Evolutionary conservation across 2,888 invertebrate species (phyloP).

Genomic region (Caenorhabditis sp.): DNA sequence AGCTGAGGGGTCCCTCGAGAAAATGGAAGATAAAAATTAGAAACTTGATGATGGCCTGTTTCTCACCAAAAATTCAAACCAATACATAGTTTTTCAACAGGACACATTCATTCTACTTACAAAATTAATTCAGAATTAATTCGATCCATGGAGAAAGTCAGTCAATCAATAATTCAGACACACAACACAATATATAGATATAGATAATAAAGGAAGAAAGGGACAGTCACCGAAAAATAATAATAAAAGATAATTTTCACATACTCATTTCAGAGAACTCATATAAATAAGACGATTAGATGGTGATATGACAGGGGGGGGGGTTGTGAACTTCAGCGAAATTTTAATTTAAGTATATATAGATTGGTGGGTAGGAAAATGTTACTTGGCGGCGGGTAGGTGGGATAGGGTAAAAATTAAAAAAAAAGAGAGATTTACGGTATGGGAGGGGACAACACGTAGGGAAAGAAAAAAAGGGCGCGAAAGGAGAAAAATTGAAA

Average conservation of each 20-base stretch:
- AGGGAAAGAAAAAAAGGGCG: not conserved
- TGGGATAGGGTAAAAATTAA: not conserved
- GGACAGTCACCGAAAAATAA: not conserved
- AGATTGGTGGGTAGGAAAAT: slow-evolving; percentile 12
- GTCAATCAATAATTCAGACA: not conserved
- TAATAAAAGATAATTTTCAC: too few species aligned
- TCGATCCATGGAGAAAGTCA: not conserved
- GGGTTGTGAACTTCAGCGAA: not conserved
- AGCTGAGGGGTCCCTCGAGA: too few species aligned
- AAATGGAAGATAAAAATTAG: too few species aligned
- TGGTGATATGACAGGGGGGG: not conserved
- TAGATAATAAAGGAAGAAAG: too few species aligned
- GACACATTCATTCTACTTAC: not conserved
- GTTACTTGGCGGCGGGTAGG: slow-evolving; percentile 1
- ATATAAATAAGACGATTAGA: not conserved
- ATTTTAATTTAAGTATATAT: not conserved
- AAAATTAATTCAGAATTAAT: not conserved
- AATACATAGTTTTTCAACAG: not conserved
- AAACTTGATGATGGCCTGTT: too few species aligned
- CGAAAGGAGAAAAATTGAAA: slow-evolving; percentile 13
- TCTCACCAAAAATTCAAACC: too few species aligned
- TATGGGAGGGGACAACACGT: slow-evolving; percentile 4
- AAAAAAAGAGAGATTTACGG: slow-evolving; percentile 3
- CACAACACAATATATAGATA: not conserved
- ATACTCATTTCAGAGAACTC: too few species aligned